A percentile compares a stretch with the other conserved stretches of the same genome.
These are phyloP conservation scores for Branchinecta sandiegonensis DNA, from an alignment of 2,888 invertebrate species.

Conservation along the genomic window DNA sequence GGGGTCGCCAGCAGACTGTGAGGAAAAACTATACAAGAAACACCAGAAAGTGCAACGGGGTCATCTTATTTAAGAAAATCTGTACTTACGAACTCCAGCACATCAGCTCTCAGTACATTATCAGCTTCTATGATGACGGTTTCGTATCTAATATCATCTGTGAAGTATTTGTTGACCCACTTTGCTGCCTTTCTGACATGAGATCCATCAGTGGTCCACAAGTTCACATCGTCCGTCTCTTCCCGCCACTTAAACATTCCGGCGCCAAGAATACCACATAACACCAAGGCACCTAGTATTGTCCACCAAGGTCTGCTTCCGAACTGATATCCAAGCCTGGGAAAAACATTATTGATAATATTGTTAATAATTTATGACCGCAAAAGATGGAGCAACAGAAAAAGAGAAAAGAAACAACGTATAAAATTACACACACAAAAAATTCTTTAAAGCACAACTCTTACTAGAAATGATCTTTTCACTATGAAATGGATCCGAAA, in stretches of 20 bases:
- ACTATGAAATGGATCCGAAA: too few relatives aligned
- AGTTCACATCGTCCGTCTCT: slow-evolving; percentile 33
- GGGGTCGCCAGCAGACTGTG: too few relatives aligned
- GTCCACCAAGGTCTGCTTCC: slow-evolving; percentile 26
- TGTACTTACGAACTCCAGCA: slow-evolving; percentile 33
- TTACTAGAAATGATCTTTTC: too few relatives aligned
- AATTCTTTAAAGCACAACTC: too few relatives aligned
- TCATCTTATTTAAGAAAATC: too few relatives aligned
- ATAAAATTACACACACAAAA: too few relatives aligned
- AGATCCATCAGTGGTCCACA: slow-evolving; percentile 34
- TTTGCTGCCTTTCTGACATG: slow-evolving; percentile 31
- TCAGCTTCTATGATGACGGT: slow-evolving; percentile 35
- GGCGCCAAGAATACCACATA: slow-evolving; percentile 29
- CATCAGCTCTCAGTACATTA: slow-evolving; percentile 34
- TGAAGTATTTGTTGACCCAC: slow-evolving; percentile 35
- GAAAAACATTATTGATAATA: background rate
- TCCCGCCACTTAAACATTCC: slow-evolving; percentile 34
- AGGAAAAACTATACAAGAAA: too few relatives aligned
- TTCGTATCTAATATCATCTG: slow-evolving; percentile 34
- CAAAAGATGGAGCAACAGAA: too few relatives aligned
- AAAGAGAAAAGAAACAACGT: too few relatives aligned
- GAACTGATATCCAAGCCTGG: slow-evolving; percentile 26
- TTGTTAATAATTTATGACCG: too few relatives aligned
- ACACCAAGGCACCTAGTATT: slow-evolving; percentile 27
- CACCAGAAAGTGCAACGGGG: too few relatives aligned